A percentile compares a stretch with the other conserved stretches of the same genome.
Evolutionary conservation across 1,140 invertebrate species (phyloP).

Genomic region (Drosophila pectinifera): DNA sequence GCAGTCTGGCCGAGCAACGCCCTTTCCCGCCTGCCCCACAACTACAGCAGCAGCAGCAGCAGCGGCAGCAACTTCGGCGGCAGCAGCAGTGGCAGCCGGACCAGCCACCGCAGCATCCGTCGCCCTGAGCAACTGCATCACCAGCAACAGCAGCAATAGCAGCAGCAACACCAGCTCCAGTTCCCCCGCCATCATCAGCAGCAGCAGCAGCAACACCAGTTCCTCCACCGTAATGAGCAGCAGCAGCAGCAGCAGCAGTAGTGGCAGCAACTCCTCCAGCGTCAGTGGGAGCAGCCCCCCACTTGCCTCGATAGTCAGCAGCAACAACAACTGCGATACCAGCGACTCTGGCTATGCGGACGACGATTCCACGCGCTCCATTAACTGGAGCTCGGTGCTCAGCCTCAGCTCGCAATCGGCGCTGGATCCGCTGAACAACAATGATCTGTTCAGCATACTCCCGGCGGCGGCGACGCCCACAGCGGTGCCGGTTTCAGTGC

Average conservation of each 20-base stretch:
- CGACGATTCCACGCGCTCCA: slow-evolving; percentile 90
- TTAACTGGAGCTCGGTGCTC: slow-evolving; percentile 96
- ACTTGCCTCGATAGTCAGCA: slow-evolving; percentile 5
- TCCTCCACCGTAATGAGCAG: slow-evolving; percentile 11
- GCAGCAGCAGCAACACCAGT: slow-evolving; percentile 7
- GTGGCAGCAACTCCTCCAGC: background rate
- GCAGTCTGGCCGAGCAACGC: slow-evolving; percentile 87
- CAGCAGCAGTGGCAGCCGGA: slow-evolving; percentile 19
- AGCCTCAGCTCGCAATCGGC: slow-evolving; percentile 93
- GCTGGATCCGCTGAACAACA: slow-evolving; percentile 92
- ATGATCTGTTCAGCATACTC: slow-evolving; percentile 87
- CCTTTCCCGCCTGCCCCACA: slow-evolving; percentile 86
- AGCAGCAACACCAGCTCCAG: slow-evolving; percentile 1
- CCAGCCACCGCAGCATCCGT: slow-evolving; percentile 4
- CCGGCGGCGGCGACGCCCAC: slow-evolving; percentile 75
- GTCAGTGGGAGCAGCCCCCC: background rate
- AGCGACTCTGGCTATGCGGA: slow-evolving; percentile 91
- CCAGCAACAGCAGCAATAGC: slow-evolving; percentile 30
- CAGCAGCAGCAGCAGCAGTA: slow-evolving; percentile 1
- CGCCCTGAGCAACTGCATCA: slow-evolving; percentile 11
- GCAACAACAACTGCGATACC: slow-evolving; percentile 84
- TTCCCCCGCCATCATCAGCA: slow-evolving; percentile 17
- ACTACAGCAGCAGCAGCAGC: slow-evolving; percentile 64
- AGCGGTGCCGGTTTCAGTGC: slow-evolving; percentile 71
- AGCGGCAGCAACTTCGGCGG: slow-evolving; percentile 28